Conservation (phyloP, 2,797 vertebrate species). For the Neosilurus hyrtlii region DNA sequence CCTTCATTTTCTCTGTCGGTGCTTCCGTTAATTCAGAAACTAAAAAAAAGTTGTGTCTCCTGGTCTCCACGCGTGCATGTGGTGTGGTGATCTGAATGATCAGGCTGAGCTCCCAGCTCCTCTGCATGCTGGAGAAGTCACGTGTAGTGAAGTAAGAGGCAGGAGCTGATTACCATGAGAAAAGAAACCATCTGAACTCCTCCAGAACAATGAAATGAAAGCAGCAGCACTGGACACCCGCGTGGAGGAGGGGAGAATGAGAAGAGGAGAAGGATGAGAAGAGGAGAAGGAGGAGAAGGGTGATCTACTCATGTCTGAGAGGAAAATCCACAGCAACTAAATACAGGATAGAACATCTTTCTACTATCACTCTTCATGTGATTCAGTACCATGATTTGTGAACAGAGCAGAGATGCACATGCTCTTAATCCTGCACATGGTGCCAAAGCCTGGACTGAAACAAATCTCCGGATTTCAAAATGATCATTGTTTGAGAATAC, state of each 20-base stretch:
- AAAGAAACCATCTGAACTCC: constrained; percentile 69
- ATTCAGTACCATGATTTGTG: neutral
- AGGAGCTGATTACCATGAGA: constrained; percentile 68
- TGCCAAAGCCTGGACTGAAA: neutral
- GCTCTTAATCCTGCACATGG: neutral
- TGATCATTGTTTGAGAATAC: too few species aligned
- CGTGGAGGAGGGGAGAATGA: constrained; percentile 23
- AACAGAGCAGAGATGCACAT: neutral
- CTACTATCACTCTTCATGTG: too few species aligned
- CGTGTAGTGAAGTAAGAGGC: constrained; percentile 60
- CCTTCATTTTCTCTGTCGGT: too few species aligned
- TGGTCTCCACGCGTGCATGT: neutral
- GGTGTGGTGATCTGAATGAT: constrained; percentile 36
- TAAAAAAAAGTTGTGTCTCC: neutral
- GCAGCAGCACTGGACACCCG: constrained; percentile 58
- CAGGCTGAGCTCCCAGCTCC: constrained; percentile 61
- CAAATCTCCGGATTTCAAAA: neutral
- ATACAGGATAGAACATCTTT: neutral
- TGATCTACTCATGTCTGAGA: neutral
- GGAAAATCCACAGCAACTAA: neutral
- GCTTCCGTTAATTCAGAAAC: neutral
- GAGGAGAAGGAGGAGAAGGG: neutral
- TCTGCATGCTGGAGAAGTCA: constrained; percentile 58
- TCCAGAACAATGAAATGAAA: constrained; percentile 72
- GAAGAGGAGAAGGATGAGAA: neutral